Evolutionary conservation across 1,140 invertebrate species (phyloP), one percentile per base, ranked within the genome.

Genomic region (Ips nitidus): DNA sequence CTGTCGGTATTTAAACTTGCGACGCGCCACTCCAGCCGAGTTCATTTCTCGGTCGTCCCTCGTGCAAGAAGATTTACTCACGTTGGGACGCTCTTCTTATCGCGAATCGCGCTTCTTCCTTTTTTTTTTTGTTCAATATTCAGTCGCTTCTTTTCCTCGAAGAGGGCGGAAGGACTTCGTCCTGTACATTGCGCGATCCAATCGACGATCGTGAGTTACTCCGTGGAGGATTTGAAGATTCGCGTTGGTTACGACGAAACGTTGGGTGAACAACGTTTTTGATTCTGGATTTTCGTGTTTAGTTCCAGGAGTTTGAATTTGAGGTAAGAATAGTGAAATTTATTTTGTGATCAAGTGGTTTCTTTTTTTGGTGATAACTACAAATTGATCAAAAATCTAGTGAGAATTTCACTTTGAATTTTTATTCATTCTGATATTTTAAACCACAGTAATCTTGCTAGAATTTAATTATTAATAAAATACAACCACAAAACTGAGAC

Each of bases 11-110:
- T 69, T 69, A 69, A 69, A 69, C 59, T 69, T 40, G 52, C 58
- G 67, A 53, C 67, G 67, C 67, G 60, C 58, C 60, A 69, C 60
- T 69, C 58, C 59, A 58, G 58, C 50, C 67, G 67, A 69, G 67
- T 69, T 69, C 67, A 69, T 63, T 69, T 69, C 67, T 62, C 56
- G 50, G 41, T 45, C 59, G 67, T 69, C 60, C 67, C 67, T 69
- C 50, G 58, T 69, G 59, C 58, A 55, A 69, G 67, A 69, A 69
- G 66, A 68, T 47, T 68, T 43, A 61, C 43, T 50, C 40, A 7
- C 7, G 5, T 36, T 65, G 63, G 65, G 53, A 57, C 53, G 45
- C 45, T 52, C 36, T 42, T 42, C 43, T 52, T 52, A 39, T 47
- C 64, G 64, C 55, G 53, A 37, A 38, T 5, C 64, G 64, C 64